A percentile compares a stretch with the other conserved stretches of the same genome.
Evolutionary conservation across 2,797 vertebrate species (phyloP).

Genomic region (Acanthiza pusilla): DNA sequence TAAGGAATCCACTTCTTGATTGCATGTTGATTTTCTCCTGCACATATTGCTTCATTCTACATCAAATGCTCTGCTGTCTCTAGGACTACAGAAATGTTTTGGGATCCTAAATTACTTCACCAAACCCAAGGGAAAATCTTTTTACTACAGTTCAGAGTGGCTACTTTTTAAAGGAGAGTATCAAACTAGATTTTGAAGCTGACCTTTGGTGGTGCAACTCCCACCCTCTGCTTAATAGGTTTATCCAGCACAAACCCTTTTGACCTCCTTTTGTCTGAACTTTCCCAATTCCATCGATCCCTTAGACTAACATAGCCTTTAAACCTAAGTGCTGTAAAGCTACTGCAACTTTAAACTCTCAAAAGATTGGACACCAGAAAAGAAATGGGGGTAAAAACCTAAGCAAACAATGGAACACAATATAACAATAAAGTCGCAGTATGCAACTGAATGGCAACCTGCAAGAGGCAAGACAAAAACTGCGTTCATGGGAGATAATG

Average conservation of each 20-base stretch:
- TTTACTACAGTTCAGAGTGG: neutral
- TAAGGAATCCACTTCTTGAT: neutral
- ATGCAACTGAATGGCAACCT: neutral
- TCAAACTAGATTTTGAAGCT: neutral
- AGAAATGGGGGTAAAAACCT: accelerated
- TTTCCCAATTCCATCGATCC: neutral
- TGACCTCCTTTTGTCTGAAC: neutral
- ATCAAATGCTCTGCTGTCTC: neutral
- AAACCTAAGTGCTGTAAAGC: neutral
- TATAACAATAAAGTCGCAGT: neutral
- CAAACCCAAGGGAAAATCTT: neutral
- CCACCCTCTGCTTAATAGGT: neutral
- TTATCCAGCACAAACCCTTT: neutral
- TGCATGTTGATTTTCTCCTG: neutral
- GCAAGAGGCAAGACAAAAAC: neutral
- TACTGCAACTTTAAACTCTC: neutral
- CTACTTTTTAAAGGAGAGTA: neutral
- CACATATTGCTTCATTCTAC: neutral
- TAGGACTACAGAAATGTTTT: neutral
- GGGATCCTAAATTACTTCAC: neutral
- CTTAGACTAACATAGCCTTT: neutral
- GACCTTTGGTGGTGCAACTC: neutral
- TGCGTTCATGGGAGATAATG: neutral
- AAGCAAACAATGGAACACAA: neutral
- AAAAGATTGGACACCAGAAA: neutral